phyloP scores from a whole-genome alignment of 2,888 invertebrate species.

The Azorinus chamasolen region DNA sequence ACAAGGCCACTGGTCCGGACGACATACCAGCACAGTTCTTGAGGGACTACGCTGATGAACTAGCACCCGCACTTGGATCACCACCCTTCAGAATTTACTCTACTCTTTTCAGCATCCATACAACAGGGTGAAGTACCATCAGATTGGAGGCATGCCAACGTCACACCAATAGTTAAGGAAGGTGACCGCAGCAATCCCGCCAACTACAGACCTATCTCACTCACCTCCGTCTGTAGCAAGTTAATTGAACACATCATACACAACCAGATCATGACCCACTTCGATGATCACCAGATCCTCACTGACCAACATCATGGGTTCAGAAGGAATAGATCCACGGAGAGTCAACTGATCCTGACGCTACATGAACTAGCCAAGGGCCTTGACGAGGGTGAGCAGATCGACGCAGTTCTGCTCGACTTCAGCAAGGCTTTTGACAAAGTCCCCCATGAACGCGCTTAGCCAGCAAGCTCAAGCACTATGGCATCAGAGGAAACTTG shows the following conservation, averaged over 20 bases:
- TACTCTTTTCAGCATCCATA: too few species aligned
- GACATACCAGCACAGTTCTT: slow-evolving; percentile 9
- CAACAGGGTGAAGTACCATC: slow-evolving; percentile 13
- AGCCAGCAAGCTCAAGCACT: background rate
- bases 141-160: slow-evolving; percentile 5
- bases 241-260: too few species aligned
- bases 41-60: background rate
- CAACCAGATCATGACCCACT: slow-evolving; percentile 18
- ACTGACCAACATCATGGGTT: slow-evolving; percentile 19
- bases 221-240: too few species aligned
- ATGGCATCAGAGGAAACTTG: slow-evolving; percentile 1
- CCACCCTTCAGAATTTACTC: too few species aligned
- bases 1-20: background rate
- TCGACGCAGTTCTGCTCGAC: too few species aligned
- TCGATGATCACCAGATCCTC: slow-evolving; percentile 6
- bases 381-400: too few species aligned
- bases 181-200: background rate
- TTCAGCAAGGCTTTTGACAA: slow-evolving; percentile 12
- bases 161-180: background rate
- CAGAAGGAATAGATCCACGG: background rate
- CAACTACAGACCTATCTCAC: slow-evolving; percentile 6
- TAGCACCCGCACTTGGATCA: background rate
- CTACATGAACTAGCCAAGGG: slow-evolving; percentile 6
- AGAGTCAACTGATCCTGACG: slow-evolving; percentile 15
- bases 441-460: slow-evolving; percentile 1